These are phyloP conservation scores for Diacarnus erythraeanus DNA, from an alignment of 37 sponge, comb jelly and placozoan genomes.

Conservation along the genomic window DNA sequence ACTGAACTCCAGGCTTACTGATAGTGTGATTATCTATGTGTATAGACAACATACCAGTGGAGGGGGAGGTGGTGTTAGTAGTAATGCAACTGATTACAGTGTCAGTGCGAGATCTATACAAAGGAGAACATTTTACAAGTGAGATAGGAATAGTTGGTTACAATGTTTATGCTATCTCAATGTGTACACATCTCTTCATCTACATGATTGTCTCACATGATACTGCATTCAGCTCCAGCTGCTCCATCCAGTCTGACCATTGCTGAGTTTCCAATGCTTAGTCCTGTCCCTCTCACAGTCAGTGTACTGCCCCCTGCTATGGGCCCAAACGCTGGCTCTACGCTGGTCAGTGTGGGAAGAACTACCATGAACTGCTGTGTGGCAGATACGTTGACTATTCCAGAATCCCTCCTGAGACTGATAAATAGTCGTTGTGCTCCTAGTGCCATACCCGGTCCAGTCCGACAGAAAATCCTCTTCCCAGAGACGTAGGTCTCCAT, in stretches of 20 bases:
- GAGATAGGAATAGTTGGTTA: too few species aligned
- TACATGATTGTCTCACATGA: background rate
- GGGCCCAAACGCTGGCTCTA: conserved; percentile 70
- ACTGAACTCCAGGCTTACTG: conserved; percentile 12
- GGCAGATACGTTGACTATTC: background rate
- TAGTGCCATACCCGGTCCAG: background rate
- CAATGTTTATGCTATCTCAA: background rate
- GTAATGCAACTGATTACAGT: conserved; percentile 5
- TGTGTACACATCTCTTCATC: background rate
- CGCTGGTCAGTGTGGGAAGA: background rate
- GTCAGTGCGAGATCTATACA: background rate
- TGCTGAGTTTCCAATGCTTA: conserved; percentile 62
- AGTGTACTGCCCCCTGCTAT: conserved; percentile 66
- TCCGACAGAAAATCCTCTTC: conserved; percentile 31
- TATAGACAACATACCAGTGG: conserved; percentile 14
- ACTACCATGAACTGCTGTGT: background rate
- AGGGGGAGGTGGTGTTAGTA: background rate
- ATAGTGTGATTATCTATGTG: conserved; percentile 16
- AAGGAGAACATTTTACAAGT: background rate
- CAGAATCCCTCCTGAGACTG: background rate
- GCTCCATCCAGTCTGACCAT: background rate
- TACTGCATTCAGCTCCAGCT: background rate
- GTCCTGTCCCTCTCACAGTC: conserved; percentile 48
- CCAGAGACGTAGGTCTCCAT: conserved; percentile 38
- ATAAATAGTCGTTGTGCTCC: background rate